phyloP scores from a whole-genome alignment of 2,888 invertebrate species.

The Leistus spinibarbis region DNA sequence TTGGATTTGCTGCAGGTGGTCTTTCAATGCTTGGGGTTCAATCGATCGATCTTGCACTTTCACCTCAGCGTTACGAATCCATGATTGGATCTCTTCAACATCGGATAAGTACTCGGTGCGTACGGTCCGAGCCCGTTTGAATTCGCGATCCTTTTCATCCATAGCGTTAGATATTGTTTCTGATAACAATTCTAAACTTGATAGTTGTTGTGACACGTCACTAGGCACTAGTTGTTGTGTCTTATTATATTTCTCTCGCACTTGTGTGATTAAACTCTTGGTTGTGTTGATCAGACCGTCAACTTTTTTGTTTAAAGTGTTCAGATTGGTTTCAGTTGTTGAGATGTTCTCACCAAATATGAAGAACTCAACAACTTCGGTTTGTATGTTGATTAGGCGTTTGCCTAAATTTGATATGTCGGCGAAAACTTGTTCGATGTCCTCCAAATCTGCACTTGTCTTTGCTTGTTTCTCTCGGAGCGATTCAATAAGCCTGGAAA shows the following conservation, averaged over 20 bases:
- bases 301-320: conserved; percentile 64
- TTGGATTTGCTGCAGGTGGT: conserved; percentile 77
- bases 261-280: conserved; percentile 64
- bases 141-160: conserved; percentile 87
- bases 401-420: conserved; percentile 72
- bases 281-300: conserved; percentile 64
- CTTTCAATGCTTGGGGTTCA: conserved; percentile 78
- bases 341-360: conserved; percentile 77
- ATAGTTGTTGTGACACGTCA: conserved; percentile 81
- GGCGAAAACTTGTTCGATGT: conserved; percentile 75
- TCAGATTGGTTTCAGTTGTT: conserved; percentile 66
- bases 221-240: conserved; percentile 70
- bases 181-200: conserved; percentile 79
- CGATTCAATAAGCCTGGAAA: conserved; percentile 78
- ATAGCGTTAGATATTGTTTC: conserved; percentile 80
- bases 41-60: conserved; percentile 80
- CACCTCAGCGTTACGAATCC: conserved; percentile 84
- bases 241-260: conserved; percentile 67
- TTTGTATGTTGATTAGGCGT: conserved; percentile 69
- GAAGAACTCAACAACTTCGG: conserved; percentile 73
- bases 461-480: conserved; percentile 77
- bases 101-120: conserved; percentile 80
- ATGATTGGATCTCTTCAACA: conserved; percentile 80
- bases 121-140: conserved; percentile 83
- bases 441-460: conserved; percentile 74